Evolutionary conservation across 1,140 invertebrate genomes (phyloP), one percentile per base, ranked within the genome.

Genomic region (Bombus terrestris): DNA sequence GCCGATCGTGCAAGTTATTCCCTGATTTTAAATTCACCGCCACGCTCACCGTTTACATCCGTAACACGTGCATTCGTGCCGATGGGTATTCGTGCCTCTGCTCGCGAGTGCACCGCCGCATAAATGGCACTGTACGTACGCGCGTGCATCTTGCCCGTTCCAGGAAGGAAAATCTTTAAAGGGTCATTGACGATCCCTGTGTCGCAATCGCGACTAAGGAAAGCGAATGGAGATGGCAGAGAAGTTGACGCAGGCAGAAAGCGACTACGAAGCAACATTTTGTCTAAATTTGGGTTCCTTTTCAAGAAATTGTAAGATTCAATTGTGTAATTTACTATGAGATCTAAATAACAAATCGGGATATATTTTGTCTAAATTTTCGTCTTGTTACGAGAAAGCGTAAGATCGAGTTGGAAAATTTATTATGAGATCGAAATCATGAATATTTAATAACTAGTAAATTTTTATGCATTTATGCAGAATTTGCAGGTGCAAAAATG

Each of bases 11-110:
- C 82, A 88, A 90, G 64, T 90, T 90, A 90, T 77, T 85, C 80
- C 76, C 78, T 84, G 80, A 90, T 90, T 88, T 90, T 71, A 90
- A 88, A 90, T 90, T 90, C 89, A 90, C 75, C 86, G 78, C 89
- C 89, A 90, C 73, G 81, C 81, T 89, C 76, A 81, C 88, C 86
- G 81, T 90, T 90, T 90, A 90, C 75, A 85, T 90, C 83, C 86
- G 81, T 81, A 88, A 89, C 86, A 90, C 89, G 89, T 88, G 86
- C 81, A 82, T 69, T 68, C 66, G 82, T 82, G 89, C 79, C 79
- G 77, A 87, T 81, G 85, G 87, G 57, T 71, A 37, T 87, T 79
- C 85, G 77, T 66, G 59, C 62, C 28, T 13, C 71, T 13, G 13
- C 25, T 28, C 39, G 37, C 71, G 71, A 32, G n/a, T 72, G 69